Conservation (phyloP, 2,797 vertebrate genomes). For the Buphagus erythrorhynchus region DNA sequence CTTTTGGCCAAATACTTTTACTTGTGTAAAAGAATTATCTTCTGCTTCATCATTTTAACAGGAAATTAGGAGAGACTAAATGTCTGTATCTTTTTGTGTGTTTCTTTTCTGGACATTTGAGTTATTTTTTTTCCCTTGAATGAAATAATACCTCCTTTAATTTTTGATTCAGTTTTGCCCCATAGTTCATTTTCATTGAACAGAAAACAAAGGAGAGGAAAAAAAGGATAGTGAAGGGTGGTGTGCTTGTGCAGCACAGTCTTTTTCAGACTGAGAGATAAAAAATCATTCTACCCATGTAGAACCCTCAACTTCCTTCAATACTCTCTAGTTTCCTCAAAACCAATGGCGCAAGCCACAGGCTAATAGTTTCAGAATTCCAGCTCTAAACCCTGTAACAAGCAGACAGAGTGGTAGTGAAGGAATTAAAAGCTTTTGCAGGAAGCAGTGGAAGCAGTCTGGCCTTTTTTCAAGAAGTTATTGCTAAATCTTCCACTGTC, state of each 20-base stretch:
- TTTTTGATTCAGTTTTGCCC: not conserved
- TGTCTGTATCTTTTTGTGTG: accelerated
- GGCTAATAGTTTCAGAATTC: not conserved
- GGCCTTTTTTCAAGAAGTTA: not conserved
- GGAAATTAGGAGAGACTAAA: not conserved
- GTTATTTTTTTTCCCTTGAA: not conserved
- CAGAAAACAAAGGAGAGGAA: accelerated
- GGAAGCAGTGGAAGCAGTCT: not conserved
- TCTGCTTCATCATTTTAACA: not conserved
- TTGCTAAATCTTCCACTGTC: not conserved
- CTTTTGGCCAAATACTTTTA: not conserved
- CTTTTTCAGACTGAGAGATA: not conserved
- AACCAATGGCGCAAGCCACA: not conserved
- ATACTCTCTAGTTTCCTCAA: not conserved
- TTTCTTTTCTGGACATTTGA: not conserved
- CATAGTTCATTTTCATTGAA: not conserved
- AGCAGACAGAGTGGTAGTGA: not conserved
- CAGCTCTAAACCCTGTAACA: not conserved
- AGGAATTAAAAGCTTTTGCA: not conserved
- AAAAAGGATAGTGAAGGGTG: accelerated
- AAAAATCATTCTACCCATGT: accelerated
- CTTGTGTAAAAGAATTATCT: not conserved
- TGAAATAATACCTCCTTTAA: not conserved
- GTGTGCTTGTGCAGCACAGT: not conserved
- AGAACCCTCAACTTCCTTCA: not conserved